Conservation (phyloP, 2,113 vertebrate species). For the Sus scrofa region DNA sequence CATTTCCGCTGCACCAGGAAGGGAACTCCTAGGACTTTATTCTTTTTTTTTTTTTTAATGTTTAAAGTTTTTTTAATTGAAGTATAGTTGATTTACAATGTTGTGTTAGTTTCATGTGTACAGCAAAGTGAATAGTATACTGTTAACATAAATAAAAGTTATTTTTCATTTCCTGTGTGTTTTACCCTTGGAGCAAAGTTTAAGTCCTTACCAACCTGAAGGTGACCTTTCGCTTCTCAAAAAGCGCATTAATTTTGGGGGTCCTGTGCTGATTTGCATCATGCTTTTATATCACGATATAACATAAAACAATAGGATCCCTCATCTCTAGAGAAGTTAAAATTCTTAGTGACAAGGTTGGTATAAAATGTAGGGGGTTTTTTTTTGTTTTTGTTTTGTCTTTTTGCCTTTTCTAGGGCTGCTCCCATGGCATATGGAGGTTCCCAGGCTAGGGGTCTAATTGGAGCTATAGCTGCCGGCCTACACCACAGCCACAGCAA, state of each 20-base stretch:
- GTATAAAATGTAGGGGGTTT: constrained; percentile 26
- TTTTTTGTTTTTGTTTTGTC: no score
- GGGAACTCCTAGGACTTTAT: no score
- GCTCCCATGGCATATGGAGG: no score
- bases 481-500: no score
- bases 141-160: constrained; percentile 38
- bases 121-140: neutral
- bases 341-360: neutral
- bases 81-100: no score
- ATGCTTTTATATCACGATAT: neutral
- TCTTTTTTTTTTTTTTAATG: no score
- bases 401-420: no score
- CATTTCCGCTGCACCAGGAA: no score
- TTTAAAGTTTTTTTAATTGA: no score
- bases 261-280: constrained; percentile 21
- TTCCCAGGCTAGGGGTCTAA: no score
- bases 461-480: no score
- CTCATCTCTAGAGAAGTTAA: constrained; percentile 11
- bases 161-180: constrained; percentile 52
- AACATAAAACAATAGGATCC: constrained; percentile 8
- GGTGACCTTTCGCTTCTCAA: constrained; percentile 70
- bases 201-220: neutral
- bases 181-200: constrained; percentile 25
- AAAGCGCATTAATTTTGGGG: neutral
- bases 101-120: no score